Base-by-base conservation (phyloP, 2,113 vertebrate species). In the Toxotes jaculatrix region DNA sequence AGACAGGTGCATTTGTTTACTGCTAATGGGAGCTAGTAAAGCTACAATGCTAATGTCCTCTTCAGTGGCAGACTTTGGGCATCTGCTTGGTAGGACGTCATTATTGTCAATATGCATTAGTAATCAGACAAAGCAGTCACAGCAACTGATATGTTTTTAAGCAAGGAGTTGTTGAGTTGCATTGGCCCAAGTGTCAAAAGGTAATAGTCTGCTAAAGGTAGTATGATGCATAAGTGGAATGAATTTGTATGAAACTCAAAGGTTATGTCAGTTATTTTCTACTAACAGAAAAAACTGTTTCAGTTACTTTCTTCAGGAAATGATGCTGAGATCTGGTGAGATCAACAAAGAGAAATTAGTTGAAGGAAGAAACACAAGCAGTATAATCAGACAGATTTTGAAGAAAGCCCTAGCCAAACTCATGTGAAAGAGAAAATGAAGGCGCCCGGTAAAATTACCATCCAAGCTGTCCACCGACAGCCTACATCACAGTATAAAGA, bases 1-100 rank as follows among this genome's bases (percentile, higher is more conserved):
- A 92, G 89, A 93, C 93, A 94, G 93, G 93, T 94, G 93, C 92
- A 91, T 93, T 94, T 93, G 93, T 92, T 94, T 92, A 92, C 87
- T 82, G 86, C 80, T 92, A 93, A 94, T 93, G 90, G 89, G 86
- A 88, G 88, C 91, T 90, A 93, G 91, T 92, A 92, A 93, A 92
- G 91, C 88, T 85, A 92, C 89, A 92, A 87, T 87, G 89, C 90
- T 92, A 93, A 93, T 92, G 92, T 91, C 88, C 91, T 91, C 90
- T 88, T 89, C 85, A 91, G 92, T 71, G 83, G 86, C 81, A 88
- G 85, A 90, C 77, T 91, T 77, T 88, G 80, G 87, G 87, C 93
- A 93, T 91, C 91, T 93, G 91, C 82, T 91, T 66, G 66, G 83
- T 71, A 68, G 79, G 64, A 80, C 82, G 79, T 82, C 79, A 83